Evolutionary conservation across 2,888 invertebrate genomes (phyloP), one percentile per base, ranked within the genome.

Genomic region (Eudasyphora cyanicolor): DNA sequence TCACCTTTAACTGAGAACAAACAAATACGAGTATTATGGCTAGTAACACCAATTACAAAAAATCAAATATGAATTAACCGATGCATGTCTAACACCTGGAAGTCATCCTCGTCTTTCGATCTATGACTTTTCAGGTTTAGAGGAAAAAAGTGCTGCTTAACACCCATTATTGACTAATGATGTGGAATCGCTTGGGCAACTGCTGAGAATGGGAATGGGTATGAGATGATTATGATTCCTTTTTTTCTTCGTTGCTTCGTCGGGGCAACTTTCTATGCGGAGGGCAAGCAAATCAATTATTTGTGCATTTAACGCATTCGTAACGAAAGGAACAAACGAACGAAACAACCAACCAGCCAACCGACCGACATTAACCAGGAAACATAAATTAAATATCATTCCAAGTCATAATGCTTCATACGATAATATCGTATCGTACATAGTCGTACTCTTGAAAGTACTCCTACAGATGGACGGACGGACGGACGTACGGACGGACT

Each of bases 371-470:
- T 71, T 54, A 6, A 71, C 74, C 64, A 80, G 82, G 76, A 85
- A 82, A 82, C 64, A 85, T 85, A 85, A 85, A 83, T 83, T 77
- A 74, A 67, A 82, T 82, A 85, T 71, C 57, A 82, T 19, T 45
- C 54, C n/a, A n/a, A n/a, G n/a, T 29, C 49, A 57, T 45, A n/a
- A 7, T 45, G 2, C 45, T 6, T 74, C 45, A n/a, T n/a, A n/a
- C n/a, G n/a, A n/a, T n/a, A n/a, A n/a, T n/a, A n/a, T n/a, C n/a
- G n/a, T n/a, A n/a, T n/a, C n/a, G n/a, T n/a, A 64, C 12, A 75
- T 12, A 64, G 2, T 60, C 6, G 45, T 21, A 45, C n/a, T 38
- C 35, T 17, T n/a, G 27, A 67, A 67, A 67, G 38, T 67, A 24
- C 35, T 62, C 21, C 17, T 57, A 67, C 21, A 19, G 27, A 54